Percentiles rank a stretch among this genome's conserved stretches.
These are phyloP conservation scores for Eurypyga helias DNA, from an alignment of 2,113 vertebrate species.

Conservation along the genomic window DNA sequence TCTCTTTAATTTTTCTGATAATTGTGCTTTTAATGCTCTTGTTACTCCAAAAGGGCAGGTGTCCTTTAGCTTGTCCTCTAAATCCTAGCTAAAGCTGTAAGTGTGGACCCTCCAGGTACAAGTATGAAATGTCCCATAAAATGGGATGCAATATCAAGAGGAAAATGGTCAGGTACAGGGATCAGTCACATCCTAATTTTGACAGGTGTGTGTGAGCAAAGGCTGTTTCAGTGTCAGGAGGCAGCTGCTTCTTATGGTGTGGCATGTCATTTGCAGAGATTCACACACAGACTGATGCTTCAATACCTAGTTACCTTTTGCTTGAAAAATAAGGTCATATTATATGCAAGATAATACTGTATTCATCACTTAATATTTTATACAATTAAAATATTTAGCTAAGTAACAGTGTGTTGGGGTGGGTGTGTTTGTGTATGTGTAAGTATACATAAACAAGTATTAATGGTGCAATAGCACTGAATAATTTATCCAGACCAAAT, in stretches of 20 bases:
- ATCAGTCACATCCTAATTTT: neutral
- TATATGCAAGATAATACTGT: neutral
- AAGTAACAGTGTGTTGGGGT: neutral
- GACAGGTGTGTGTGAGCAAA: neutral
- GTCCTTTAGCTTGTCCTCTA: neutral
- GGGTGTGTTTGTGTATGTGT: neutral
- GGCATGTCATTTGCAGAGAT: neutral
- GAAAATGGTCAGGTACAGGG: neutral
- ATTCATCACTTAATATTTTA: conserved; percentile 52
- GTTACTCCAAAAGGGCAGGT: neutral
- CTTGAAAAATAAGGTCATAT: conserved; percentile 10
- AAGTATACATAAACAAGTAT: conserved; percentile 62
- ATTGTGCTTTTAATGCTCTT: neutral
- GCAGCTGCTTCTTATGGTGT: neutral
- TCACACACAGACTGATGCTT: neutral
- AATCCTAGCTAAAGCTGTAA: neutral
- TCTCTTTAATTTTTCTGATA: neutral
- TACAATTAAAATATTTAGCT: conserved; percentile 62
- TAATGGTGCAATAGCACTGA: conserved; percentile 57
- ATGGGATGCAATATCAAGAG: neutral
- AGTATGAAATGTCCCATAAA: neutral
- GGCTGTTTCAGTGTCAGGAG: neutral
- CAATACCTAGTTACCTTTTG: neutral
- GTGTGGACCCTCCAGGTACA: neutral
- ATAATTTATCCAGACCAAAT: conserved; percentile 65